Base-by-base conservation (phyloP, 1,140 invertebrate species). In the Cylas formicarius region DNA sequence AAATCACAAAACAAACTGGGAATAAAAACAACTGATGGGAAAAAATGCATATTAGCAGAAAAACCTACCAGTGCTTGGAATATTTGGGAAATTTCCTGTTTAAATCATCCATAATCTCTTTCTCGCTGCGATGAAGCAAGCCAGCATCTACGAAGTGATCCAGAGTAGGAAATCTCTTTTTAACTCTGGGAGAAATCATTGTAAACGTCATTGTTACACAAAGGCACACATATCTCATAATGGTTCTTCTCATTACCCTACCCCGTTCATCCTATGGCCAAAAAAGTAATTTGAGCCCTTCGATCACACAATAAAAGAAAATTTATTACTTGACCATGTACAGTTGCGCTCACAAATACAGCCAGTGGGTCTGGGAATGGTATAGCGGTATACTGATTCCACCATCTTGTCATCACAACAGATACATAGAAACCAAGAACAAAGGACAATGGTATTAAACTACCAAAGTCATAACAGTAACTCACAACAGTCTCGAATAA, bases 391-490 rank as follows among this genome's bases (percentile, higher is more conserved):
- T 91, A 95, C 64, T 95, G 90, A 66, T 78, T 82, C 90, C 90
- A 95, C 91, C 91, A 97, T 60, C 92, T 75, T 4, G 81, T 84
- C 72, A 95, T 90, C 13, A 97, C 90, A 38, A 95, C 81, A 4
- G 84, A 82, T 14, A 97, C 90, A 68, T 95, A 97, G 67, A 71
- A 71, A 32, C 69, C 69, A 35, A 84, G 69, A 14, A 84, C 78
- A 62, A 81, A 81, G 2, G 78, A 77, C 31, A 86, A 58, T 7
- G 84, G 83, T 53, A 86, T 85, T 20, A 82, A 68, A 50, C 75
- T 75, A 39, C 73, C 76, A 63, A 81, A 83, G n/a, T 74, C 73
- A 44, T 81, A 75, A 59, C 81, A 85, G 53, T 84, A 84, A 16
- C 69, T 63, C 2, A 76, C 74, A 4, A 84, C 56, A 33, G 68